A percentile compares a stretch with the other conserved stretches of the same genome.
Conservation (phyloP, 1,140 invertebrate species). For the Conus betulinus region DNA sequence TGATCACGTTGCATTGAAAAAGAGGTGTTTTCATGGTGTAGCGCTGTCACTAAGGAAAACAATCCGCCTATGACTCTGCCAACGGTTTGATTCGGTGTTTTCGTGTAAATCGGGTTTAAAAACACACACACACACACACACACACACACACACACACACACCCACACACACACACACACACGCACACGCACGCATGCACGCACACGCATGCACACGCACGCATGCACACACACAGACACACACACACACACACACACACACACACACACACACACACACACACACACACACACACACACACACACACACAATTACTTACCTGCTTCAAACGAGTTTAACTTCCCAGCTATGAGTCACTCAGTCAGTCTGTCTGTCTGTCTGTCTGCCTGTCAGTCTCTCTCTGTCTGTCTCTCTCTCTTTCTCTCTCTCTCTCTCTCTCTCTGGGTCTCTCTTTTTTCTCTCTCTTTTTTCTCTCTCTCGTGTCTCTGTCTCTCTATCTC, state of each 20-base stretch:
- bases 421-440: too few relatives aligned
- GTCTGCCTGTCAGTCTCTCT: too few relatives aligned
- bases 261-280: neutral
- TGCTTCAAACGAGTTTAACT: too few relatives aligned
- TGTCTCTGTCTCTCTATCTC: too few relatives aligned
- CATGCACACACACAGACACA: neutral
- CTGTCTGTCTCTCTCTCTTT: too few relatives aligned
- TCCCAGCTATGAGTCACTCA: neutral
- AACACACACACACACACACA: too few relatives aligned
- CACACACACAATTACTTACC: neutral
- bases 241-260: slow-evolving; percentile 1
- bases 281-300: slow-evolving; percentile 15
- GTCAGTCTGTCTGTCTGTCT: too few relatives aligned
- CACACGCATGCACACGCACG: neutral
- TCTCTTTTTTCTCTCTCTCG: too few relatives aligned
- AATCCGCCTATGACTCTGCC: neutral
- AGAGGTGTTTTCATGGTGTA: neutral
- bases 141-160: neutral
- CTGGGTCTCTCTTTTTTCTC: too few relatives aligned
- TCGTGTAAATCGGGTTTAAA: neutral
- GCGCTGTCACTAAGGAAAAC: neutral
- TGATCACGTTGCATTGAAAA: too few relatives aligned
- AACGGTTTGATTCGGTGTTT: neutral
- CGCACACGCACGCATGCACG: neutral
- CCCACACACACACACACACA: neutral